phyloP scores from a whole-genome alignment of 2,797 vertebrate species.

The Gouania willdenowi region DNA sequence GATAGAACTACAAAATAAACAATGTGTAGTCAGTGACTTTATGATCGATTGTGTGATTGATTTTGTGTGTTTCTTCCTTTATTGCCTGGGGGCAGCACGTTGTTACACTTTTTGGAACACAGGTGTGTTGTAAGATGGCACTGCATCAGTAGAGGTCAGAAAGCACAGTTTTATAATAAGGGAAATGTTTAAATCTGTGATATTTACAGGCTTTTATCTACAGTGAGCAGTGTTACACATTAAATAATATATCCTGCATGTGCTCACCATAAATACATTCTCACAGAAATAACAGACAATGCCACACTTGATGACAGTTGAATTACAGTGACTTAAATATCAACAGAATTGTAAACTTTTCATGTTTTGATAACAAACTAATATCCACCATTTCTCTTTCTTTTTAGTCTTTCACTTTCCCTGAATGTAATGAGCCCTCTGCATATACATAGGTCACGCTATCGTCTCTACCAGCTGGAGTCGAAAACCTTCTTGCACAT shows the following conservation, averaged over 20 bases:
- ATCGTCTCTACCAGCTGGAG: conserved; percentile 61
- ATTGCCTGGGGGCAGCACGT: too few species aligned
- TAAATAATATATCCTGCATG: conserved; percentile 37
- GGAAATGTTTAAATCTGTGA: too few species aligned
- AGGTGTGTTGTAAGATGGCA: too few species aligned
- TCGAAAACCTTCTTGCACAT: conserved; percentile 91
- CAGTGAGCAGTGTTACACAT: conserved; percentile 12
- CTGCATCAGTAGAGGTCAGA: too few species aligned
- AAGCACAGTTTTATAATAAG: too few species aligned
- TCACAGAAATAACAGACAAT: conserved; percentile 48
- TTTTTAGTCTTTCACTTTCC: conserved; percentile 28
- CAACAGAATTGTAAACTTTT: conserved; percentile 90
- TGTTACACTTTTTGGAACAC: too few species aligned
- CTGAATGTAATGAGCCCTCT: conserved; percentile 40
- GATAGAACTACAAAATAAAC: too few species aligned
- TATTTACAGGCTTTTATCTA: conserved; percentile 42
- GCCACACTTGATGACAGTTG: conserved; percentile 45
- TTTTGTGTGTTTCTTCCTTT: too few species aligned
- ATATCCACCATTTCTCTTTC: conserved; percentile 24
- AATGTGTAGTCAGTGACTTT: too few species aligned
- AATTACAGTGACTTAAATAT: conserved; percentile 84
- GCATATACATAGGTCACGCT: conserved; percentile 44
- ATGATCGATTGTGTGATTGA: too few species aligned
- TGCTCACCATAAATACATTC: conserved; percentile 64
- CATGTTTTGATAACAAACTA: conserved; percentile 53